Conservation (phyloP, 2,888 invertebrate genomes). For the Amphipyra berbera region DNA sequence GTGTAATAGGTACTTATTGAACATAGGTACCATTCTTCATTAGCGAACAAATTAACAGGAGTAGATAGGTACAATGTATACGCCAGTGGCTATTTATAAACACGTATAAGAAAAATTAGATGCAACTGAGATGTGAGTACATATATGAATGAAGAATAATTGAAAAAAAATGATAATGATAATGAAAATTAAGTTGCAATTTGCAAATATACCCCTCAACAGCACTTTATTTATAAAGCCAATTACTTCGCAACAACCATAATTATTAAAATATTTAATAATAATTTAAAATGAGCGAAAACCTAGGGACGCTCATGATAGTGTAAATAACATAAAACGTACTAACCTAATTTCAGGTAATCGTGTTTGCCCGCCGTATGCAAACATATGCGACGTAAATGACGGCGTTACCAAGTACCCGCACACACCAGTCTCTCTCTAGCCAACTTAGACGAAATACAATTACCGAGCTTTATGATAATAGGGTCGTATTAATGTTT, state of each 20-base stretch:
- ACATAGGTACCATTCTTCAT: too few relatives aligned
- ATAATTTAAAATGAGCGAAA: constrained; percentile 53
- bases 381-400: constrained; percentile 83
- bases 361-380: constrained; percentile 82
- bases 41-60: too few relatives aligned
- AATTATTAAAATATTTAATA: constrained; percentile 45
- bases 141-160: too few relatives aligned
- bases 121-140: too few relatives aligned
- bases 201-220: background rate
- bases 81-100: too few relatives aligned
- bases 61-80: too few relatives aligned
- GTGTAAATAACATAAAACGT: constrained; percentile 82
- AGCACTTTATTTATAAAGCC: constrained; percentile 26
- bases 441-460: constrained; percentile 60
- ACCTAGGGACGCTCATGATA: constrained; percentile 48
- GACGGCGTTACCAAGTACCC: constrained; percentile 69
- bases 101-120: too few relatives aligned
- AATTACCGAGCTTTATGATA: constrained; percentile 58
- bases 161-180: too few relatives aligned
- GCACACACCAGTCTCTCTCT: constrained; percentile 51
- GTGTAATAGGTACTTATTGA: too few relatives aligned
- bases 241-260: constrained; percentile 43
- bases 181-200: too few relatives aligned
- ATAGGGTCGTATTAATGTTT: constrained; percentile 34
- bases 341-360: constrained; percentile 87